These are phyloP conservation scores for Chelonus insularis DNA, from an alignment of 1,140 invertebrate genomes.

Conservation along the genomic window DNA sequence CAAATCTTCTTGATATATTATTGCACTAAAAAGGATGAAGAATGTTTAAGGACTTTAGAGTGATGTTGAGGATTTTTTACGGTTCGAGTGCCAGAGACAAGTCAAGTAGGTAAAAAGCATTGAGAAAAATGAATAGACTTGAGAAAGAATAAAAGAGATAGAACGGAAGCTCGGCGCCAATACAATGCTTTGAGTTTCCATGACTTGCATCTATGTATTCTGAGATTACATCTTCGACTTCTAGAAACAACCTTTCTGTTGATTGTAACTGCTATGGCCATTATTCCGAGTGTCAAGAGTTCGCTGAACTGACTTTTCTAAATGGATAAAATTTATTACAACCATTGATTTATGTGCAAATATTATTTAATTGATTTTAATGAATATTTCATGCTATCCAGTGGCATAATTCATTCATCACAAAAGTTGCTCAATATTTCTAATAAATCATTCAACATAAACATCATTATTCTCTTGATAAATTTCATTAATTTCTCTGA, in stretches of 20 bases:
- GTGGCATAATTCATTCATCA: too few relatives aligned
- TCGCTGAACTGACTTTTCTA: not conserved
- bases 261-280: not conserved
- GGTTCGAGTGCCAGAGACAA: not conserved
- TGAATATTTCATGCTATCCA: too few relatives aligned
- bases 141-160: not conserved
- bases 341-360: too few relatives aligned
- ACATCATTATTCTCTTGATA: too few relatives aligned
- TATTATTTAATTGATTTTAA: too few relatives aligned
- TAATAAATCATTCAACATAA: too few relatives aligned
- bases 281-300: constrained; percentile 2
- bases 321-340: too few relatives aligned
- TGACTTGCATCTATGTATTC: constrained; percentile 9
- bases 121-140: not conserved
- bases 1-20: too few relatives aligned
- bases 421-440: too few relatives aligned
- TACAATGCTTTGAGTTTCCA: constrained; percentile 5
- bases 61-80: not conserved
- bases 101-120: not conserved
- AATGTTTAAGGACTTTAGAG: too few relatives aligned
- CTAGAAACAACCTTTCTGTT: not conserved
- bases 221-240: not conserved
- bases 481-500: too few relatives aligned
- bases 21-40: too few relatives aligned
- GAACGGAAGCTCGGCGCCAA: constrained; percentile 10